These are phyloP conservation scores for Lasioglossum marginatum DNA, from an alignment of 2,888 invertebrate genomes.

Conservation along the genomic window DNA sequence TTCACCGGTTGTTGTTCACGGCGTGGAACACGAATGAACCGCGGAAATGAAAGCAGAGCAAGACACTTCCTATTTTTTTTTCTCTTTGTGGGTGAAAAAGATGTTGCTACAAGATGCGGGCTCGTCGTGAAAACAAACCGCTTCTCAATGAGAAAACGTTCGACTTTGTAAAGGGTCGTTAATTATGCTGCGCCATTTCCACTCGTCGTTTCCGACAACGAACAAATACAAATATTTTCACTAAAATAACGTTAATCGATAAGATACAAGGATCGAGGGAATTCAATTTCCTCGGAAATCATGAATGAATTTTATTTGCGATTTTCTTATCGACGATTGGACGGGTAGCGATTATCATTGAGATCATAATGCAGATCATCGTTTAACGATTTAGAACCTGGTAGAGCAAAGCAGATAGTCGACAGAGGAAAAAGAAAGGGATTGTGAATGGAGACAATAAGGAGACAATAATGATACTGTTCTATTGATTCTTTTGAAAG, in stretches of 20 bases:
- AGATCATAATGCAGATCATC: background rate
- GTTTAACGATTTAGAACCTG: background rate
- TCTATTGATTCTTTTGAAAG: background rate
- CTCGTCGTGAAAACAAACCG: background rate
- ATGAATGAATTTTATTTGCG: background rate
- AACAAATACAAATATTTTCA: background rate
- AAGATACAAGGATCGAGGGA: background rate
- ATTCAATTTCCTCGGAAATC: background rate
- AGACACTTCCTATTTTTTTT: slow-evolving; percentile 36
- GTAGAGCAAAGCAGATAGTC: background rate
- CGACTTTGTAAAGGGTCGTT: background rate
- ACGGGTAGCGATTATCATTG: background rate
- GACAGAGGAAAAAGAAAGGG: background rate
- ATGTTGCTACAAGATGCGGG: slow-evolving; percentile 35
- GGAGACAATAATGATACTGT: background rate
- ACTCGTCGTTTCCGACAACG: background rate
- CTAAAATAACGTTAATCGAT: background rate
- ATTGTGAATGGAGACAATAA: background rate
- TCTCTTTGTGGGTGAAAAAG: slow-evolving; percentile 28
- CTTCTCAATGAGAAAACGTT: background rate
- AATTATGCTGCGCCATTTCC: background rate
- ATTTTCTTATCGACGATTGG: background rate
- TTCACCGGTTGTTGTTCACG: background rate
- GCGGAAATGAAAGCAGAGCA: slow-evolving; percentile 22
- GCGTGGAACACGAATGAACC: background rate